Conservation (phyloP, 2,113 vertebrate genomes). For the Oncorhynchus nerka region DNA sequence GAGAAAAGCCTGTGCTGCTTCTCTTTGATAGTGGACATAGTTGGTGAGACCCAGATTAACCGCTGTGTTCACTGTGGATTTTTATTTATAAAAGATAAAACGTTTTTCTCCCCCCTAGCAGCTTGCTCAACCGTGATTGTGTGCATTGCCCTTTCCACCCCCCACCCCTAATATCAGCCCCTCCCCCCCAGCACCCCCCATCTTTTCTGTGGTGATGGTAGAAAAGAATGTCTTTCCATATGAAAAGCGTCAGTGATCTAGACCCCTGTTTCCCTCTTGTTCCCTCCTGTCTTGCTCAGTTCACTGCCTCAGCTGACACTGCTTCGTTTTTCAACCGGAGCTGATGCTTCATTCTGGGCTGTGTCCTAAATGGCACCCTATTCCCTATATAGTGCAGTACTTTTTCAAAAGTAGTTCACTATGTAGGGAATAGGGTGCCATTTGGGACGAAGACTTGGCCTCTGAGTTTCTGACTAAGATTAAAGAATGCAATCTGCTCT, state of each 20-base stretch:
- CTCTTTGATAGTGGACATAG: constrained; percentile 60
- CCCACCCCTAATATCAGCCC: constrained; percentile 23
- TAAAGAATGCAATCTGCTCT: constrained; percentile 14
- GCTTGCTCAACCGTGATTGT: constrained; percentile 41
- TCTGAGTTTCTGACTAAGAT: constrained; percentile 33
- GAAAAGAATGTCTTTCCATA: constrained; percentile 74
- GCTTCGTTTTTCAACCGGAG: constrained; percentile 38
- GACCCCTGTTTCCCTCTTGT: constrained; percentile 49
- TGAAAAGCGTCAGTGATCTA: constrained; percentile 68
- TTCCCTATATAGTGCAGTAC: too few relatives aligned
- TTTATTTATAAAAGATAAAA: constrained; percentile 10
- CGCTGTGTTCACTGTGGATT: constrained; percentile 24
- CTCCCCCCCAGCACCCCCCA: constrained; percentile 30
- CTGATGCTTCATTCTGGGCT: constrained; percentile 26
- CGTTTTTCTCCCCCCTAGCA: background rate
- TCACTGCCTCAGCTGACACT: constrained; percentile 21
- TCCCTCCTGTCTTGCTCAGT: constrained; percentile 50
- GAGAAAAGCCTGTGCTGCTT: constrained; percentile 62
- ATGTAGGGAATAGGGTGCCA: too few relatives aligned
- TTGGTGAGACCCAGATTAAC: constrained; percentile 75
- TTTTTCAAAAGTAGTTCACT: background rate
- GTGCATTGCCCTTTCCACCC: constrained; percentile 55
- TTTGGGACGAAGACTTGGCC: constrained; percentile 19
- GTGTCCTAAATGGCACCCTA: background rate
- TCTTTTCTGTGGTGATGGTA: constrained; percentile 50